Base-by-base conservation (phyloP, 2,888 invertebrate species). In the Sinohyriopsis cumingii region DNA sequence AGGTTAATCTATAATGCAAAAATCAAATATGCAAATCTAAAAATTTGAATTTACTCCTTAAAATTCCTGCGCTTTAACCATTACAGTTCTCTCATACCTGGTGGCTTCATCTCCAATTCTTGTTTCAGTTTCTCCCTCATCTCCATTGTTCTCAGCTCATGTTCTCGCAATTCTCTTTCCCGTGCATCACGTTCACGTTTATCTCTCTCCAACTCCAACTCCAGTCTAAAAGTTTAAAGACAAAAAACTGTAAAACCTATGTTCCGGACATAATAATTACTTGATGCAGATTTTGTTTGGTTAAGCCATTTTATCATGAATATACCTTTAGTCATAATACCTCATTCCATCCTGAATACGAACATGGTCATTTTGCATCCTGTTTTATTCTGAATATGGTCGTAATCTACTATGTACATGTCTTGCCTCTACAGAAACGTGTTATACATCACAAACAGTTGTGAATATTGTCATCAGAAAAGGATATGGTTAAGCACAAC, bases 121-220 rank as follows among this genome's bases (percentile, higher is more conserved):
- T 96, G 96, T 91, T 97, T 96, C 78, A 97, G 92, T 78, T 96
- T 92, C 86, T 95, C 95, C 87, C 94, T 94, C 78, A 95, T 91
- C 88, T 96, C 90, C 84, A 89, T 80, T 75, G 95, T 95, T 28
- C 93, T 87, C 55, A 93, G 90, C 82, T 93, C 93, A 15, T 93
- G 89, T 81, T 92, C 89, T 68, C 89, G 73, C 22, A 88, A 69
- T 59, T 89, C 89, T n/a, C 89, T 65, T 69, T 89, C 89, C 54
- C 89, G 76, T 9, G 86, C 87, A 67, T 89, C 89, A 20, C 89
- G 72, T 69, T 88, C 92, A 63, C 95, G 91, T 78, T 95, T 95
- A 89, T 95, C 95, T 69, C 94, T 90, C 87, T 95, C 94, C 71
- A 95, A 93, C 88, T 92, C 92, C 75, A 92, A 84, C 82, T 92